Percentiles rank a stretch among this genome's conserved stretches.
Conservation (phyloP, 2,113 vertebrate species). For the Plotosus lineatus region DNA sequence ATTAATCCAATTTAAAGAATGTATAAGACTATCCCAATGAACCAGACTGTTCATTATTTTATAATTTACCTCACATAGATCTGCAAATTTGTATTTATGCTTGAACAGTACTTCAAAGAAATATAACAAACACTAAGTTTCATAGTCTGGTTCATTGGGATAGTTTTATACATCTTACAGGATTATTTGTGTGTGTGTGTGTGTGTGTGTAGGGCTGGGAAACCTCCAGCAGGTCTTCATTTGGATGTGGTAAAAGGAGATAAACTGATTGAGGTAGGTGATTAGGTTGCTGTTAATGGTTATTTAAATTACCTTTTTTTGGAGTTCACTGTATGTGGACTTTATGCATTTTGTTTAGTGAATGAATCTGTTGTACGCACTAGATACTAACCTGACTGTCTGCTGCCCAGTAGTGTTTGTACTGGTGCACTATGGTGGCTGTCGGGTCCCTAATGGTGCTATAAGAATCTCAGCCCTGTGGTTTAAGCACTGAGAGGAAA, state of each 20-base stretch:
- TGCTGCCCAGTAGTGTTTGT: conserved; percentile 63
- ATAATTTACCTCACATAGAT: no score
- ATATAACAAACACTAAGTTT: no score
- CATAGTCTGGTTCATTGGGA: no score
- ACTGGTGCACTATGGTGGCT: conserved; percentile 74
- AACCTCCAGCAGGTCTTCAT: conserved; percentile 94
- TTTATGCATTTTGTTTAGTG: background rate
- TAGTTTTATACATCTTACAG: no score
- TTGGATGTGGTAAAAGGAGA: conserved; percentile 98
- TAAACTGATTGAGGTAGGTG: conserved; percentile 92
- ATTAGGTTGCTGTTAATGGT: background rate
- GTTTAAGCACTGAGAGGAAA: conserved; percentile 91
- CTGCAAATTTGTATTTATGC: background rate
- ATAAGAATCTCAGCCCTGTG: conserved; percentile 82
- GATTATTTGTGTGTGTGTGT: background rate
- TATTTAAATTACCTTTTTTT: background rate
- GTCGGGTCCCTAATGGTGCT: conserved; percentile 86
- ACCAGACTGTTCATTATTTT: background rate
- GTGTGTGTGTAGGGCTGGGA: conserved; percentile 85
- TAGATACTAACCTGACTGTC: conserved; percentile 90
- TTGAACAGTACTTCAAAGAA: background rate
- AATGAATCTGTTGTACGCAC: conserved; percentile 69
- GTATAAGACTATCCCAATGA: background rate
- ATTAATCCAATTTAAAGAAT: background rate
- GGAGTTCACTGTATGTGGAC: background rate